Percentiles rank a stretch among this genome's conserved stretches.
These are phyloP conservation scores for Drosophila koepferae DNA, from an alignment of 2,888 invertebrate species.

Conservation along the genomic window DNA sequence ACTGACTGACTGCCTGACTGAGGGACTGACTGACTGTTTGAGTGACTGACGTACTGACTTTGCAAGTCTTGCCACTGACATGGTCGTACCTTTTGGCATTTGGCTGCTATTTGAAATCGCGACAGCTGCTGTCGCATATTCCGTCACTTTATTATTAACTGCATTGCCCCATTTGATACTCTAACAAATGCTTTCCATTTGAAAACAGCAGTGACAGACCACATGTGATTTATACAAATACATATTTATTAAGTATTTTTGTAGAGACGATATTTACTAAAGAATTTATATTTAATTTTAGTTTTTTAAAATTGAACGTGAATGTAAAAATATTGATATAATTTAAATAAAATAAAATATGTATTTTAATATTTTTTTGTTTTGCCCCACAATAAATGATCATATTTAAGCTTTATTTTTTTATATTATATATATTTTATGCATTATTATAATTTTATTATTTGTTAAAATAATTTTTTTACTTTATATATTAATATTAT, in stretches of 20 bases:
- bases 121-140: constrained; percentile 77
- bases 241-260: neutral
- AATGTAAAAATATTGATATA: too few species aligned
- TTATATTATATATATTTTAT: too few species aligned
- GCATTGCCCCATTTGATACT: constrained; percentile 38
- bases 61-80: constrained; percentile 43
- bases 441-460: too few species aligned
- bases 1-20: constrained; percentile 12
- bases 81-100: constrained; percentile 69
- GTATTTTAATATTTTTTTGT: too few species aligned
- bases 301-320: too few species aligned
- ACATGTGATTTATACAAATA: neutral
- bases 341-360: too few species aligned
- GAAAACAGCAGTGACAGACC: neutral
- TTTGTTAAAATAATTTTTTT: too few species aligned
- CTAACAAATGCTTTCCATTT: neutral
- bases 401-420: too few species aligned
- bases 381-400: too few species aligned
- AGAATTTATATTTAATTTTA: too few species aligned
- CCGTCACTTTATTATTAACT: constrained; percentile 70
- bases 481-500: too few species aligned
- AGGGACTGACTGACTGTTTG: constrained; percentile 9
- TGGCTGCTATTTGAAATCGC: constrained; percentile 66
- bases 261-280: too few species aligned
- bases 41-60: constrained; percentile 8